Percentiles rank a stretch among this genome's conserved stretches.
phyloP scores from a whole-genome alignment of 2,797 vertebrate genomes.

The Semotilus atromaculatus region DNA sequence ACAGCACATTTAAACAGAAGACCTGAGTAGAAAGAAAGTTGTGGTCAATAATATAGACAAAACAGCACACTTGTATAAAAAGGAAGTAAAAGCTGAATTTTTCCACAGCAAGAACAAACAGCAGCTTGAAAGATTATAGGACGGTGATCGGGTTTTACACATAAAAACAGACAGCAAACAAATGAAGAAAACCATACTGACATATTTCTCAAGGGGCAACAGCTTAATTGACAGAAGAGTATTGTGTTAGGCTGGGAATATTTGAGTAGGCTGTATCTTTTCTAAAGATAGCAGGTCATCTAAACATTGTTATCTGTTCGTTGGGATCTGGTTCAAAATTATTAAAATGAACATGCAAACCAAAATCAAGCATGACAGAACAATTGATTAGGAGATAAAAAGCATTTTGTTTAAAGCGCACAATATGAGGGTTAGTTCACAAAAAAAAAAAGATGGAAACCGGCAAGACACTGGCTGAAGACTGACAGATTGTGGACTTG shows the following conservation, averaged over 20 bases:
- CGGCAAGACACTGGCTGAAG: conserved; percentile 47
- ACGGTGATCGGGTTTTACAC: conserved; percentile 41
- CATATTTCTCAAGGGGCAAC: conserved; percentile 32
- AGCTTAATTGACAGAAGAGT: conserved; percentile 26
- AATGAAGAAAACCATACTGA: conserved; percentile 43
- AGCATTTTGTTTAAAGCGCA: conserved; percentile 71
- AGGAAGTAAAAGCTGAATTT: conserved; percentile 41
- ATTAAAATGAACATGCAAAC: conserved; percentile 57
- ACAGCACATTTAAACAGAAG: conserved; percentile 63
- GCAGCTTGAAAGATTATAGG: conserved; percentile 46
- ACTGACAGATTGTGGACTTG: conserved; percentile 38
- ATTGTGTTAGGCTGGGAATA: conserved; percentile 18
- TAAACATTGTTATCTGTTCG: conserved; percentile 39
- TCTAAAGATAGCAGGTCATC: conserved; percentile 36
- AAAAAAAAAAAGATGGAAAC: conserved; percentile 68
- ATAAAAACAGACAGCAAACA: conserved; percentile 44
- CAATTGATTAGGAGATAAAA: conserved; percentile 68
- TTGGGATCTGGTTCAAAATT: conserved; percentile 24
- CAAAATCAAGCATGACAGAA: conserved; percentile 73
- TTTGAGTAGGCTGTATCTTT: conserved; percentile 39
- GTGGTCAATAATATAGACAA: conserved; percentile 51
- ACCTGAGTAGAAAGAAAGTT: conserved; percentile 62
- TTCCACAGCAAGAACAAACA: conserved; percentile 49
- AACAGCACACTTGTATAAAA: conserved; percentile 56
- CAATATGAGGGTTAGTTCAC: conserved; percentile 72